Percentiles rank a stretch among this genome's conserved stretches.
Evolutionary conservation across 2,113 vertebrate genomes (phyloP).

Genomic region (Regulus satrapa): DNA sequence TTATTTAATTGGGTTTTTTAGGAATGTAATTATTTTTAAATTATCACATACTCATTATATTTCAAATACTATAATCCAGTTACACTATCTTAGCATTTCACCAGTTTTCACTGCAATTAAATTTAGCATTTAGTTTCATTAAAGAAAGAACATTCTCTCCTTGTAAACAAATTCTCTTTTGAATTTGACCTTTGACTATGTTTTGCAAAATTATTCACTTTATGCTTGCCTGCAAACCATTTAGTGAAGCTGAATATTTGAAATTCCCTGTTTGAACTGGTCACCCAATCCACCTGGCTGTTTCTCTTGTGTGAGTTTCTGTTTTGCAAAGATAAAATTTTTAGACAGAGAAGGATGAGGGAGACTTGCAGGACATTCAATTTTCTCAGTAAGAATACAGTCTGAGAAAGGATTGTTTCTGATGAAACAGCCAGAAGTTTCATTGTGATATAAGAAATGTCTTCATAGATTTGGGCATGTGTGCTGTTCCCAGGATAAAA

Average conservation of each 20-base stretch:
- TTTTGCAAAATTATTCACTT: neutral
- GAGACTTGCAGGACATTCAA: neutral
- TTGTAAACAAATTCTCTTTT: neutral
- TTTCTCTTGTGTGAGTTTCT: neutral
- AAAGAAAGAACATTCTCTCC: neutral
- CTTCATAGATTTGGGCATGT: neutral
- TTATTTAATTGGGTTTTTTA: neutral
- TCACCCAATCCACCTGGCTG: neutral
- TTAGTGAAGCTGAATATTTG: neutral
- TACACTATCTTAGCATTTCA: neutral
- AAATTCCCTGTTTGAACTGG: neutral
- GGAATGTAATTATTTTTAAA: neutral
- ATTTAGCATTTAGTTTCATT: neutral
- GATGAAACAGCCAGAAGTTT: neutral
- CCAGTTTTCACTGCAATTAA: neutral
- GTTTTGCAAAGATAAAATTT: neutral
- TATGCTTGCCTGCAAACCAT: neutral
- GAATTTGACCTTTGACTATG: neutral
- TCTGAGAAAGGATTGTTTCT: neutral
- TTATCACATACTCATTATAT: neutral
- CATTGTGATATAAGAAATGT: neutral
- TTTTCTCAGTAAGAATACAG: neutral
- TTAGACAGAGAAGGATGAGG: neutral
- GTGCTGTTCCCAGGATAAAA: neutral
- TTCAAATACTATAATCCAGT: neutral